Percentiles rank a stretch among this genome's conserved stretches.
These are phyloP conservation scores for Helicolenus hilgendorfi DNA, from an alignment of 2,797 vertebrate species.

Conservation along the genomic window DNA sequence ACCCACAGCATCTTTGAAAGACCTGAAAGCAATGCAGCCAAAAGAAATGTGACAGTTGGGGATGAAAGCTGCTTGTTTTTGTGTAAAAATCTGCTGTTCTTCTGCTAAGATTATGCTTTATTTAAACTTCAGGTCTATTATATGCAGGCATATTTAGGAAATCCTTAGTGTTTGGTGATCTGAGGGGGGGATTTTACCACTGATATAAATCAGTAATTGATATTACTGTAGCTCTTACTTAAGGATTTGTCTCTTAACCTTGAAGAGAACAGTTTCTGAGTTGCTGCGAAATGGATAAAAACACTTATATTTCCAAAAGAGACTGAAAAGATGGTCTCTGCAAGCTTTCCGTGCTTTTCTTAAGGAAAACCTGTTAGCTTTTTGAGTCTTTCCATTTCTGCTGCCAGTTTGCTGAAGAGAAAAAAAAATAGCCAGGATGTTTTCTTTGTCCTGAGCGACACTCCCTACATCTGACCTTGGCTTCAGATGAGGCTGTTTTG, in stretches of 20 bases:
- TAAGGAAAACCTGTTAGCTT: background rate
- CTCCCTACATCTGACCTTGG: constrained; percentile 69
- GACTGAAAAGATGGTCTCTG: background rate
- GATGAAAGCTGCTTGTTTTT: constrained; percentile 16
- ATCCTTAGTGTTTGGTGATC: background rate
- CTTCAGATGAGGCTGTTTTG: constrained; percentile 33
- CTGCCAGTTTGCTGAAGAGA: constrained; percentile 54
- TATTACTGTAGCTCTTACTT: background rate
- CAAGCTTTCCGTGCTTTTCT: constrained; percentile 5
- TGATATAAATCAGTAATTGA: background rate
- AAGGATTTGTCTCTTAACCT: background rate
- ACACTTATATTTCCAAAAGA: background rate
- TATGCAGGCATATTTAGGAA: background rate
- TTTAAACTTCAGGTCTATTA: background rate
- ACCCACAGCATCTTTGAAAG: constrained; percentile 6
- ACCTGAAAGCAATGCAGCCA: constrained; percentile 8
- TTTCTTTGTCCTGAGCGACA: constrained; percentile 53
- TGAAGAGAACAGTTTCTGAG: background rate
- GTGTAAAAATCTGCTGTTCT: background rate
- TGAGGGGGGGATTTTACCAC: background rate
- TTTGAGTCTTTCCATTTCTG: constrained; percentile 43
- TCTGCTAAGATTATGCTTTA: background rate
- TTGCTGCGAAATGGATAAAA: background rate
- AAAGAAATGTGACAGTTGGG: background rate
- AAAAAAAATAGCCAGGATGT: constrained; percentile 52